phyloP scores from a whole-genome alignment of 1,140 invertebrate species.

The Papilio xuthus region DNA sequence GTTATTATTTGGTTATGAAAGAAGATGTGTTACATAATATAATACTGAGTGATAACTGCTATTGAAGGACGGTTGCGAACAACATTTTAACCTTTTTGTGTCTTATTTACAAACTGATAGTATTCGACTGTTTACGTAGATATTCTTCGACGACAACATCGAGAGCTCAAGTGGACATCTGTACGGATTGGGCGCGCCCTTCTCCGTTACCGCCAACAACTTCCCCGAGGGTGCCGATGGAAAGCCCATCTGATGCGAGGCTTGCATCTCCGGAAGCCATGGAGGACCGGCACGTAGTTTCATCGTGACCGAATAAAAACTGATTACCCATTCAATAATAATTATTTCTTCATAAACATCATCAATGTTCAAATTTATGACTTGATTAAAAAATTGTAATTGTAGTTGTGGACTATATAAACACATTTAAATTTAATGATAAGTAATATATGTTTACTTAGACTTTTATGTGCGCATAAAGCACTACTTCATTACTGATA shows the following conservation, averaged over 20 bases:
- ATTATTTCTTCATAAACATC: conserved; percentile 45
- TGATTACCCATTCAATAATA: conserved; percentile 1
- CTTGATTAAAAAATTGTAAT: background rate
- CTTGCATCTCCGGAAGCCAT: conserved; percentile 54
- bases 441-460: background rate
- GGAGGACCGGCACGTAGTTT: conserved; percentile 56
- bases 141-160: conserved; percentile 99
- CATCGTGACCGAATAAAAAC: conserved; percentile 56
- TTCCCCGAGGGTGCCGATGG: conserved; percentile 89
- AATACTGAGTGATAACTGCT: too few species aligned
- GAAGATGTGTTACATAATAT: too few species aligned
- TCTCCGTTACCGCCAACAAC: conserved; percentile 91
- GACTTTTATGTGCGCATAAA: background rate
- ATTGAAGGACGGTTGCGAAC: too few species aligned
- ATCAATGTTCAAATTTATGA: background rate
- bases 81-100: too few species aligned
- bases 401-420: background rate
- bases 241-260: conserved; percentile 84
- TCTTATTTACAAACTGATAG: background rate
- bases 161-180: conserved; percentile 97
- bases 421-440: conserved; percentile 1
- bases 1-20: too few species aligned
- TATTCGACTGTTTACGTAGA: conserved; percentile 83
- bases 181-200: conserved; percentile 95
- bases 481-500: background rate